Evolutionary conservation across 2,888 invertebrate species (phyloP), one percentile per base, ranked within the genome.

Genomic region (Heliconius cydno): DNA sequence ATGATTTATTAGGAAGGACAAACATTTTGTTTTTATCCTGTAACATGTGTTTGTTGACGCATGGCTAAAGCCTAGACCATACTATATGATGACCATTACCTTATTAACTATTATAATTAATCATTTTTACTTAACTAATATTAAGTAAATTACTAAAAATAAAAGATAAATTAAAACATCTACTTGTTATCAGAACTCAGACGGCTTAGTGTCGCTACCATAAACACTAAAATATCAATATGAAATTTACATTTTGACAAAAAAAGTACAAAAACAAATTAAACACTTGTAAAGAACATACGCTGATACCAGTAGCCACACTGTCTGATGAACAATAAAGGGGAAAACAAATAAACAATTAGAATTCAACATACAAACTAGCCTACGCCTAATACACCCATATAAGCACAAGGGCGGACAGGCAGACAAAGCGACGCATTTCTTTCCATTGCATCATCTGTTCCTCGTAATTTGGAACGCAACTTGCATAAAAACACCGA

Each of bases 381-480:
- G 63, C 67, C 80, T 28, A 67, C 46, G 57, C n/a, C 74, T 72
- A 25, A 68, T 76, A 76, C 74, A 76, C 30, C 65, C 79, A 82
- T 81, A 78, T 79, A 82, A 73, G 75, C 71, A 80, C 83, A 84
- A 84, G 84, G 84, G 82, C 84, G 80, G 74, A 79, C 81, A 76
- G 72, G 77, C 80, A 83, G 85, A 86, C 85, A 84, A 84, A 85
- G 84, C 83, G 83, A 82, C 84, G 84, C 82, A 79, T 84, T 82
- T 82, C 82, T 80, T 83, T 81, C 81, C 81, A 72, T 85, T 85
- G 82, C 84, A 84, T 83, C 83, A 83, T 73, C 79, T 77, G 79
- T 84, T 85, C 84, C 75, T 81, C 70, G 84, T 85, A 84, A 85
- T 83, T 83, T 82, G 74, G 80, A 82, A 85, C 84, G 83, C 79